phyloP scores from a whole-genome alignment of 2,797 vertebrate species.

The Liasis olivaceus region DNA sequence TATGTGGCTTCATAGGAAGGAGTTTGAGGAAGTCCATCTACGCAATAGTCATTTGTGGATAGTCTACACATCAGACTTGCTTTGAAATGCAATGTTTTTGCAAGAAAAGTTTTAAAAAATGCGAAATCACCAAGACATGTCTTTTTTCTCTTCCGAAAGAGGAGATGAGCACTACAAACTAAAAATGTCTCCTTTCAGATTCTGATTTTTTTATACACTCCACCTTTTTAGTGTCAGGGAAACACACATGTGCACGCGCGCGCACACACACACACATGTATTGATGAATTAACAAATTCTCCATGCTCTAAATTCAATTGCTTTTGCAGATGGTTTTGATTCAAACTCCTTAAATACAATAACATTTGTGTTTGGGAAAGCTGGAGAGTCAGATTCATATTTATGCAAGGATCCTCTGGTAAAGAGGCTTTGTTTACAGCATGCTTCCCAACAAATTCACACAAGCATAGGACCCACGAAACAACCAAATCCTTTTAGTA shows the following conservation, averaged over 20 bases:
- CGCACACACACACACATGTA: neutral
- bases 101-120: neutral
- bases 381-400: neutral
- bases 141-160: neutral
- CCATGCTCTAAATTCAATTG: neutral
- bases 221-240: neutral
- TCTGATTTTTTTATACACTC: neutral
- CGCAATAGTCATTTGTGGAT: neutral
- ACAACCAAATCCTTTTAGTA: neutral
- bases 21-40: neutral
- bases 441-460: neutral
- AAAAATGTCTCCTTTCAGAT: neutral
- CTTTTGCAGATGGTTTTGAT: neutral
- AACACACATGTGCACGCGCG: neutral
- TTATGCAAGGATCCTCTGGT: neutral
- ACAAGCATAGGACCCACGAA: neutral
- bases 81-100: neutral
- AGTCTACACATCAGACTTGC: neutral
- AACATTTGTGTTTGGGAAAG: neutral
- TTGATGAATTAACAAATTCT: neutral
- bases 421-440: neutral
- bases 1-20: neutral
- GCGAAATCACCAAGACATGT: neutral
- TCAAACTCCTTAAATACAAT: neutral
- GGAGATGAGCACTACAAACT: neutral